Evolutionary conservation across 2,113 vertebrate species (phyloP).

Genomic region (Podarcis raffonei): DNA sequence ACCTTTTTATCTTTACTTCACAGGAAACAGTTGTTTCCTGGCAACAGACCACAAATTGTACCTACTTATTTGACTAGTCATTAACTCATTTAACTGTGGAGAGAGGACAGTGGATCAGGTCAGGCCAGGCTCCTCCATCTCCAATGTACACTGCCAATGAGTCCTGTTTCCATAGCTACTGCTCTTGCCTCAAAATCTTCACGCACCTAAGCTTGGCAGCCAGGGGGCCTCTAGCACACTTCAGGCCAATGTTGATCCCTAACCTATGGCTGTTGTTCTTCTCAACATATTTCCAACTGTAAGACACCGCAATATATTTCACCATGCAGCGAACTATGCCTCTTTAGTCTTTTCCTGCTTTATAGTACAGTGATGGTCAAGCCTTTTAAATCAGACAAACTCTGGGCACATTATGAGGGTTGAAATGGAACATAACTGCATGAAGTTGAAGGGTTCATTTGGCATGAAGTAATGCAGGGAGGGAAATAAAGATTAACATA

Average conservation of each 20-base stretch:
- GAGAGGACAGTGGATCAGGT: no score
- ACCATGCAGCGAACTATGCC: background rate
- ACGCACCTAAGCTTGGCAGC: background rate
- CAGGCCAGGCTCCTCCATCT: background rate
- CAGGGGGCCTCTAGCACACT: no score
- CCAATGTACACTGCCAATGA: background rate
- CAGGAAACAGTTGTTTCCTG: background rate
- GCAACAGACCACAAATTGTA: no score
- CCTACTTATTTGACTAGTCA: no score
- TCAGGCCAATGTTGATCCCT: background rate
- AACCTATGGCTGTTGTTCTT: background rate
- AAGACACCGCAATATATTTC: background rate
- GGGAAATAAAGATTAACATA: background rate
- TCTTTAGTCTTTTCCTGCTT: background rate
- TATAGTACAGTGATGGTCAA: background rate
- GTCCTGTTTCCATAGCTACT: background rate
- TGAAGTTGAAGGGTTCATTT: background rate
- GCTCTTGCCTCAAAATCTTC: background rate
- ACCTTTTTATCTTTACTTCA: background rate
- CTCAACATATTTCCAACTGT: background rate
- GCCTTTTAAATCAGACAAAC: background rate
- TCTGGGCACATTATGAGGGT: background rate
- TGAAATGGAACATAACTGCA: background rate
- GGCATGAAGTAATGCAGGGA: background rate
- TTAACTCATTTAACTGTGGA: background rate